Evolutionary conservation across 2,797 vertebrate species (phyloP).

Genomic region (Pygocentrus nattereri): DNA sequence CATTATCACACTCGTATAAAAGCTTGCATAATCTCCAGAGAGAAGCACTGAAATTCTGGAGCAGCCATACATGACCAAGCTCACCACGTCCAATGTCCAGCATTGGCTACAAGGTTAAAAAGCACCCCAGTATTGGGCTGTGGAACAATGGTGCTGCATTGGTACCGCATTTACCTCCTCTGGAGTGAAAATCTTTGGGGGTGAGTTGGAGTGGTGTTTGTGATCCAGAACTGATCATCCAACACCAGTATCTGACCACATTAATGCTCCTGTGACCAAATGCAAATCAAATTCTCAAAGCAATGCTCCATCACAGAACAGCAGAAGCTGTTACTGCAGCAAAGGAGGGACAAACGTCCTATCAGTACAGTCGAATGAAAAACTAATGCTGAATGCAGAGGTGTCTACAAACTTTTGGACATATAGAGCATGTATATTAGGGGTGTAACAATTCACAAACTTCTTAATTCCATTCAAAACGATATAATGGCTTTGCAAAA

Average conservation of each 20-base stretch:
- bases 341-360: not conserved
- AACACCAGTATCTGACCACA: not conserved
- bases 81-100: not conserved
- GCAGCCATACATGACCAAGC: not conserved
- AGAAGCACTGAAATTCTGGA: not conserved
- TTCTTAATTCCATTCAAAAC: not conserved
- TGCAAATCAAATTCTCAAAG: not conserved
- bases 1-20: too few relatives aligned
- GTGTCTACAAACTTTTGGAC: not conserved
- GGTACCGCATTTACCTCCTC: too few relatives aligned
- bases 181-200: too few relatives aligned
- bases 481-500: not conserved
- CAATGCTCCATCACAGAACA: too few relatives aligned
- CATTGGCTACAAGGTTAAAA: too few relatives aligned
- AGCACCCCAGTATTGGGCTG: not conserved
- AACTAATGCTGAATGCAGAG: not conserved
- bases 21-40: not conserved
- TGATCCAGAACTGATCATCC: too few relatives aligned
- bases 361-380: not conserved
- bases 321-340: not conserved
- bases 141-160: not conserved
- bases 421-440: not conserved
- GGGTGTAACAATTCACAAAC: slow-evolving; percentile 2
- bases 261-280: not conserved
- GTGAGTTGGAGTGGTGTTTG: too few relatives aligned